Percentiles rank a stretch among this genome's conserved stretches.
These are phyloP conservation scores for Ictalurus furcatus DNA, from an alignment of 2,113 vertebrate genomes.

Conservation along the genomic window DNA sequence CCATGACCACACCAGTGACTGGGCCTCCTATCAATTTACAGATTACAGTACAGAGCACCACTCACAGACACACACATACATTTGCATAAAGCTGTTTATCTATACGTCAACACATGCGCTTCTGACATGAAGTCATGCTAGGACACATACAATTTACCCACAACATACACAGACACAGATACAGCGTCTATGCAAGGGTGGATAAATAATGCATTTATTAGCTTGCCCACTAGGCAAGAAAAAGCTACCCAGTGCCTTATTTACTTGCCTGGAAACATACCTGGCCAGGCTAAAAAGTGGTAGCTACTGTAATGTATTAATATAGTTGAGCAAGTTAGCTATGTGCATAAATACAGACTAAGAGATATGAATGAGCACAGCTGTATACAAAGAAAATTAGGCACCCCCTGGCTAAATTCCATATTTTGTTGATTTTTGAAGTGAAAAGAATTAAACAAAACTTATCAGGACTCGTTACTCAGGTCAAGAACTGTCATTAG, in stretches of 20 bases:
- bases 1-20: constrained; percentile 54
- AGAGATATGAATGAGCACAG: background rate
- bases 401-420: background rate
- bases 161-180: background rate
- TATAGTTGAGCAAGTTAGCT: background rate
- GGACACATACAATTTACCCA: background rate
- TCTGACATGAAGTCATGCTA: constrained; percentile 4
- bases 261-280: background rate
- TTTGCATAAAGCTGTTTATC: background rate
- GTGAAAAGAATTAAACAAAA: background rate
- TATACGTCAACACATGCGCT: background rate
- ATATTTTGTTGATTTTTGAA: background rate
- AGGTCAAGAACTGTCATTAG: background rate
- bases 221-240: background rate
- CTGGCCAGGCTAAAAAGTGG: background rate
- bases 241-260: background rate
- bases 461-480: background rate
- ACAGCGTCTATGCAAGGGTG: background rate
- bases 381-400: background rate
- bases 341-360: background rate
- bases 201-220: background rate
- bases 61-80: constrained; percentile 22
- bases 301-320: background rate
- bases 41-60: constrained; percentile 11
- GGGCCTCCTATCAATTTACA: constrained; percentile 59